These are phyloP conservation scores for Palythoa grandis DNA, from an alignment of 92 coral and sea anemone genomes.

Conservation along the genomic window DNA sequence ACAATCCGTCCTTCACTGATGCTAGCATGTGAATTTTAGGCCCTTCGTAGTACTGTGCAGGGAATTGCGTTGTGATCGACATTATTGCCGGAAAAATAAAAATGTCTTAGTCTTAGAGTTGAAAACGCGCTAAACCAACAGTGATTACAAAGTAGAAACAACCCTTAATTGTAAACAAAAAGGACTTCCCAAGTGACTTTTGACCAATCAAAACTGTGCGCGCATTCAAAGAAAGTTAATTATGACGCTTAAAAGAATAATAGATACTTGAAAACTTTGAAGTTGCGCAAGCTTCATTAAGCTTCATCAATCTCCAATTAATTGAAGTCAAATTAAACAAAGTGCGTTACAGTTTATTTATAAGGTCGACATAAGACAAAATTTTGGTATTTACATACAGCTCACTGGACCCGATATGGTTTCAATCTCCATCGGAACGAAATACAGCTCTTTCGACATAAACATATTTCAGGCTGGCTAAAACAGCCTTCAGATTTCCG, in stretches of 20 bases:
- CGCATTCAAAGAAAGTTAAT: constrained; percentile 24
- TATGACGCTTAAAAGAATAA: constrained; percentile 16
- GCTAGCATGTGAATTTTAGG: constrained; percentile 80
- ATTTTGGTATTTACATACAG: too few relatives aligned
- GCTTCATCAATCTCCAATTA: neutral
- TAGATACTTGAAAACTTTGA: neutral
- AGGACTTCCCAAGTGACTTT: constrained; percentile 43
- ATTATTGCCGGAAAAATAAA: constrained; percentile 21
- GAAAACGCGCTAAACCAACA: neutral
- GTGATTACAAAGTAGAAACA: constrained; percentile 1
- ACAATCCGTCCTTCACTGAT: constrained; percentile 93
- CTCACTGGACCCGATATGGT: too few relatives aligned
- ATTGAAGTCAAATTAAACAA: neutral
- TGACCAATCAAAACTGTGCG: constrained; percentile 69
- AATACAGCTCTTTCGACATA: too few relatives aligned
- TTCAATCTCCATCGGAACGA: too few relatives aligned
- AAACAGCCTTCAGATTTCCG: too few relatives aligned
- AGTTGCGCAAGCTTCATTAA: constrained; percentile 2
- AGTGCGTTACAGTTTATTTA: neutral
- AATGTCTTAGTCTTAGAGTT: neutral
- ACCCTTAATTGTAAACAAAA: neutral
- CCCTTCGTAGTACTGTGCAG: constrained; percentile 50
- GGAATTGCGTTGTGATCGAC: constrained; percentile 66
- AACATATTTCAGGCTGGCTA: too few relatives aligned
- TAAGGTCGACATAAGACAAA: too few relatives aligned